Conservation (phyloP, 1,140 invertebrate species). For the Eubasilissa regina region DNA sequence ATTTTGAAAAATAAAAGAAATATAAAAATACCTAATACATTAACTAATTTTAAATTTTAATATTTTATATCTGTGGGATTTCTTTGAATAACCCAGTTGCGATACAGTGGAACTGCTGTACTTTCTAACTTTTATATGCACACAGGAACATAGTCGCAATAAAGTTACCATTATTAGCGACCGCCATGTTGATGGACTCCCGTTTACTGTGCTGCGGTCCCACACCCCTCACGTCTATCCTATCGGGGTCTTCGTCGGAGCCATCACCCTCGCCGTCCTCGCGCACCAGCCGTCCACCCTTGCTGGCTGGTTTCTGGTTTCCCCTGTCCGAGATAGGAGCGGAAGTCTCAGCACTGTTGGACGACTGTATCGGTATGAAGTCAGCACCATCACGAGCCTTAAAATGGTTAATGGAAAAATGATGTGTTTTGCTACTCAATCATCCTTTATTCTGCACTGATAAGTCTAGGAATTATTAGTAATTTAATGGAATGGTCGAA, state of each 20-base stretch:
- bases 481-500: no score
- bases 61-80: no score
- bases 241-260: conserved; percentile 76
- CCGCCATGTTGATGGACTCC: conserved; percentile 52
- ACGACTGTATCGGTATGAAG: conserved; percentile 85
- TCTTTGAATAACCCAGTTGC: no score
- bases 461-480: no score
- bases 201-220: conserved; percentile 43
- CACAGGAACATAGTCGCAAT: not conserved
- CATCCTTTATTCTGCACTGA: no score
- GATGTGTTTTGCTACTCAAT: not conserved
- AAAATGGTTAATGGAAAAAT: conserved; percentile 40
- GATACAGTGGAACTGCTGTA: no score
- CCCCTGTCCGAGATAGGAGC: conserved; percentile 53
- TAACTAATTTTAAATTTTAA: not conserved
- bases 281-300: conserved; percentile 77
- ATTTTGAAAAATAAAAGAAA: no score
- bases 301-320: conserved; percentile 4
- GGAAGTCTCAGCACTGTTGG: conserved; percentile 59
- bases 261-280: conserved; percentile 93
- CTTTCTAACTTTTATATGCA: no score
- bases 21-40: no score
- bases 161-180: conserved; percentile 25
- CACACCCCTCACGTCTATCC: conserved; percentile 67
- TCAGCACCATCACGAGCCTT: conserved; percentile 74